phyloP scores from a whole-genome alignment of 2,797 vertebrate genomes.

The Gymnoscopelus microlampas region DNA sequence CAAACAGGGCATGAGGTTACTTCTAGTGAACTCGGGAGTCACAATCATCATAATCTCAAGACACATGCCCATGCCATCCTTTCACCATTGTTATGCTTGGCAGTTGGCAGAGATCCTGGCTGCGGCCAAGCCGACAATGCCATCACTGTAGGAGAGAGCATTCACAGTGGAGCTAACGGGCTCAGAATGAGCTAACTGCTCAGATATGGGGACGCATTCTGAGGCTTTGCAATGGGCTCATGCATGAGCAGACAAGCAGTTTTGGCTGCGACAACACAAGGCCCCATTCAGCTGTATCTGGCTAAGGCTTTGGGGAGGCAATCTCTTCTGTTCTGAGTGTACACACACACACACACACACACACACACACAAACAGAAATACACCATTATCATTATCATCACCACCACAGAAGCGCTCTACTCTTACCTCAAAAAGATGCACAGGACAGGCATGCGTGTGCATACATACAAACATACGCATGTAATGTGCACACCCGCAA shows the following conservation, averaged over 20 bases:
- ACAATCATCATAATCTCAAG: constrained; percentile 55
- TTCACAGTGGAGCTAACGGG: constrained; percentile 68
- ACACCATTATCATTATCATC: constrained; percentile 74
- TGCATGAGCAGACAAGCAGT: constrained; percentile 77
- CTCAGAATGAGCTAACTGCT: constrained; percentile 71
- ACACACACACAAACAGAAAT: constrained; percentile 26
- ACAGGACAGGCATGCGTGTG: constrained; percentile 32
- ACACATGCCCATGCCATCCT: constrained; percentile 48
- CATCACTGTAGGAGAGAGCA: constrained; percentile 63
- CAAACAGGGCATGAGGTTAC: constrained; percentile 53
- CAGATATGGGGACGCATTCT: constrained; percentile 67
- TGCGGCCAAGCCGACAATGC: constrained; percentile 60
- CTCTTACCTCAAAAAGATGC: constrained; percentile 54
- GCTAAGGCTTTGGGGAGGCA: constrained; percentile 49
- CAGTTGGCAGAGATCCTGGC: constrained; percentile 51
- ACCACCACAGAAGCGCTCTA: constrained; percentile 69
- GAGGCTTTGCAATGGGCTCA: constrained; percentile 69
- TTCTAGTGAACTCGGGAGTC: constrained; percentile 30
- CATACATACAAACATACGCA: neutral
- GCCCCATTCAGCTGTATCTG: constrained; percentile 68
- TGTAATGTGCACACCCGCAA: neutral
- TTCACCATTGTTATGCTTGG: constrained; percentile 61
- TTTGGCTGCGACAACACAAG: constrained; percentile 77
- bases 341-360: constrained; percentile 27
- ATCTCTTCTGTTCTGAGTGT: constrained; percentile 31